Base-by-base conservation (phyloP, 37 sponge, comb jelly and placozoan species). In the Hormiphora californensis region DNA sequence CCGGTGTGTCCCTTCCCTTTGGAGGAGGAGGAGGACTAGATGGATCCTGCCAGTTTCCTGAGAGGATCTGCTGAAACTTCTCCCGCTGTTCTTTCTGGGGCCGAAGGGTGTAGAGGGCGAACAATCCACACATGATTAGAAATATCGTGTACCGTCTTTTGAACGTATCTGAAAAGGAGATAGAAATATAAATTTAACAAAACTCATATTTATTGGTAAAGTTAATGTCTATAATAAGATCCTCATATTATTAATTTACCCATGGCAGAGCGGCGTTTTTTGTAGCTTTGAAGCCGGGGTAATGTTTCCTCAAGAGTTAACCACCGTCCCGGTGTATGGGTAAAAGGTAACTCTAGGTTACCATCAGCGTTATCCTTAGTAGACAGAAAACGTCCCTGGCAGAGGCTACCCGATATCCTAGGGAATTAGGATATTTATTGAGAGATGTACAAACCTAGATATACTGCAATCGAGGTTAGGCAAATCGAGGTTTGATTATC, bases 261-360 rank as follows among this genome's bases (percentile, higher is more conserved):
- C 1, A 28, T 40, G 23, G 81, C 81, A 5, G 81, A 40, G 21
- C 17, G 1, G 1, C 35, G 81, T 4, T 33, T 22, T 40, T 33
- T 73, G 46, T 73, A 73, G 25, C 28, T 33, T 28, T 73, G 39
- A 43, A 73, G 43, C 38, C 46, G 9, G 8, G 81, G 81, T n/a
- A 73, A 30, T 5, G 81, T 73, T 40, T 73, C 81, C 81, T 73
- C 81, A 0, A 73, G 25, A 2, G 81, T 73, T 28, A 40, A 4
- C 81, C 81, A 73, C 19, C 81, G 12, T 1, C 81, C 81, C 4
- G 81, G 81, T 28, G 81, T 73, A 30, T 73, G 35, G 21, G 36
- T 40, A 46, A 73, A 73, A 0, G 81, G 81, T 11, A 73, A 46
- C 23, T 73, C 81, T 57, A 4, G 25, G 59, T 12, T 27, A 12